Base-by-base conservation (phyloP, 2,888 invertebrate species). In the Phasia obesa region DNA sequence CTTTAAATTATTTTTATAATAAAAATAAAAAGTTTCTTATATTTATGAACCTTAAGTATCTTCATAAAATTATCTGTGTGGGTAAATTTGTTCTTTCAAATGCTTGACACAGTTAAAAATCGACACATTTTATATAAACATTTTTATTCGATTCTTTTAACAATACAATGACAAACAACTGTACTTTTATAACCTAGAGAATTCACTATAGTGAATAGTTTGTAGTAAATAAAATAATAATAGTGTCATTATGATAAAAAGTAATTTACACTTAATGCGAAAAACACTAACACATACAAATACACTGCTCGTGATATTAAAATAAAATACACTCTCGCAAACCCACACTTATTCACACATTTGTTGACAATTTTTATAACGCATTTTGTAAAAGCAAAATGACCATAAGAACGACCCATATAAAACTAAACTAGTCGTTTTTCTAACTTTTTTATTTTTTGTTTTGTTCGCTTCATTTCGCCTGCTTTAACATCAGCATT, bases 141-240 rank as follows among this genome's bases (percentile, higher is more conserved):
- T 27, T 27, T 27, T 27, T 6, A 5, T 27, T 27, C n/a, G n/a
- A n/a, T 27, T 27, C 27, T 53, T 35, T 0, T 15, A 42, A 0
- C 62, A 38, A 49, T 11, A 49, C 11, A 21, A 4, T 35, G 31
- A 25, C 13, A 1, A 11, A n/a, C 6, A 15, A 19, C 42, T 67
- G 67, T 59, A 27, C 7, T 64, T 53, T 62, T 23, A 13, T n/a
- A 6, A 35, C 21, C 6, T 9, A 55, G 5, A 31, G 53, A 35
- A 25, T n/a, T n/a, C n/a, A n/a, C n/a, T 17, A n/a, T 65, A 27
- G 79, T 67, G 11, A 51, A 59, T 55, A 69, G 57, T 57, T 51
- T 64, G 62, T 69, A 75, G 78, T 83, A 83, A 83, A 83, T 83
- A 83, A 79, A 83, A 83, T 67, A 75, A 75, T 79, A 83, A 83